These are phyloP conservation scores for Pterobdella sp. DNA, from an alignment of 2,888 invertebrate genomes.

Conservation along the genomic window DNA sequence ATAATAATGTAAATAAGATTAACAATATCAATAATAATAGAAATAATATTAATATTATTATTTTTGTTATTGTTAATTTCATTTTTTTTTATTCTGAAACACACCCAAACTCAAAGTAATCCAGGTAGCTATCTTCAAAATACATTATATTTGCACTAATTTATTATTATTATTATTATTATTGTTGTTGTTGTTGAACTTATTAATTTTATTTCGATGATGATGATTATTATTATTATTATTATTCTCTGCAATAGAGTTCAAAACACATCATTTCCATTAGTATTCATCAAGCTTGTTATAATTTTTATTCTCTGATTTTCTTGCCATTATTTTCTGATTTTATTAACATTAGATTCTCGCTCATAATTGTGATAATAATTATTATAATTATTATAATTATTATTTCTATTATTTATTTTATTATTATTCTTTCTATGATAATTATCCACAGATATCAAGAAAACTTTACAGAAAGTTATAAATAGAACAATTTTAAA, in stretches of 20 bases:
- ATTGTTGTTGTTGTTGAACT: background rate
- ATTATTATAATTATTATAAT: background rate
- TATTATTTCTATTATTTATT: background rate
- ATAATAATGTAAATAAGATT: too few species aligned
- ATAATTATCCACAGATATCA: background rate
- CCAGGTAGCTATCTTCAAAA: conserved; percentile 11
- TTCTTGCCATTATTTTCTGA: too few species aligned
- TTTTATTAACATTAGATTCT: background rate
- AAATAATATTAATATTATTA: too few species aligned
- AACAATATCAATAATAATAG: too few species aligned
- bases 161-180: background rate
- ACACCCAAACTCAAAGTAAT: conserved; percentile 5
- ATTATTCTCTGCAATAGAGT: too few species aligned
- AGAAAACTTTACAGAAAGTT: too few species aligned
- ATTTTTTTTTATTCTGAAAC: background rate
- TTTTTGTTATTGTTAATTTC: background rate
- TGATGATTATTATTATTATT: background rate
- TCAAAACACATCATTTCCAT: too few species aligned
- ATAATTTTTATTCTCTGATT: too few species aligned
- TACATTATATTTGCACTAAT: background rate
- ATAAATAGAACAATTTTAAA: too few species aligned
- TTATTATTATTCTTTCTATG: background rate
- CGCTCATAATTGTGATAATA: background rate
- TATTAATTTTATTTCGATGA: background rate
- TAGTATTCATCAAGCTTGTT: too few species aligned